Evolutionary conservation across 2,113 vertebrate species (phyloP).

Genomic region (Recurvirostra avosetta): DNA sequence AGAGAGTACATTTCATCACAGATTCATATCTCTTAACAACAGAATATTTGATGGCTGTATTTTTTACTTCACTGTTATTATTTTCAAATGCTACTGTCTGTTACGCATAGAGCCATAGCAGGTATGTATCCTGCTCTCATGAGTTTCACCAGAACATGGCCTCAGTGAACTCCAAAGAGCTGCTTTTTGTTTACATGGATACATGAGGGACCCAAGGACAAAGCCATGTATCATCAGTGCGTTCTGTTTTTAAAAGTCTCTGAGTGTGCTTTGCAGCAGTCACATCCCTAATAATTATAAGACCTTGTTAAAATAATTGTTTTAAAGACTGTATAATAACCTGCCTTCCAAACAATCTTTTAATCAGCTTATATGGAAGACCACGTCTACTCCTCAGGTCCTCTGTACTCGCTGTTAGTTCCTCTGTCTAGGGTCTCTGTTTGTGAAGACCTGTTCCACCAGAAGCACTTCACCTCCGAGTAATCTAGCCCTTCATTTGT

Average conservation of each 20-base stretch:
- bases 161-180: not conserved
- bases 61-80: not conserved
- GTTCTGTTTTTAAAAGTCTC: not conserved
- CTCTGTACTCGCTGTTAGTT: accelerated
- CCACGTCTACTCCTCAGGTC: not conserved
- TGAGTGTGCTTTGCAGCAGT: not conserved
- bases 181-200: not conserved
- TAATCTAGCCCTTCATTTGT: not conserved
- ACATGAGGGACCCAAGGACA: not conserved
- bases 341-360: not conserved
- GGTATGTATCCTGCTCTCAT: accelerated
- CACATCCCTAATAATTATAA: not conserved
- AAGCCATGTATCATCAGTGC: not conserved
- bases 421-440: not conserved
- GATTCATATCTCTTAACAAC: not conserved
- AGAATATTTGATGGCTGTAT: not conserved
- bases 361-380: not conserved
- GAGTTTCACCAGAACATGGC: not conserved
- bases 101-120: not conserved
- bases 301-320: not conserved
- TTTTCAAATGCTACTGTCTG: not conserved
- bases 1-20: not conserved
- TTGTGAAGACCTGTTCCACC: not conserved
- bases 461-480: not conserved
- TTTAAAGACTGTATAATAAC: not conserved